Evolutionary conservation across 2,113 vertebrate genomes (phyloP), one percentile per base, ranked within the genome.

Genomic region (Pteronura brasiliensis): DNA sequence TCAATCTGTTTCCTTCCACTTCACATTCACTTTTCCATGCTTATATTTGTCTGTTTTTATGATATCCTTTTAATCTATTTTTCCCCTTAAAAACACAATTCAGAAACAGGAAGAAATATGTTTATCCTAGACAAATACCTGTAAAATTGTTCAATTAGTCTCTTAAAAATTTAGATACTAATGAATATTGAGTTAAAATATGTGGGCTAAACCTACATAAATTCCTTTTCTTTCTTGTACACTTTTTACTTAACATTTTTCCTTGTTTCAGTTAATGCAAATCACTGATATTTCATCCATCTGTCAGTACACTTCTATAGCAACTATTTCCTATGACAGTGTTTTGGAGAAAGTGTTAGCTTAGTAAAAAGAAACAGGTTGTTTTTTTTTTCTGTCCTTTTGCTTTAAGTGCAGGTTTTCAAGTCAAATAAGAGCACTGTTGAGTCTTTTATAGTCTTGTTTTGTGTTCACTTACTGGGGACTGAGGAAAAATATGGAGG

Each of bases 221-320:
- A 76, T 95, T 87, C 23, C 89, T 97, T 88, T 93, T 49, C 80
- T 97, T 91, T 83, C 92, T 59, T 97, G 95, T 95, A 1, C 23
- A 5, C 39, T 93, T 80, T 81, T 88, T 74, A 87, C 29, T 72
- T 89, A 25, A 81, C 55, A 29, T 63, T 96, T 86, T 97, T 80
- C 82, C 29, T 77, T 67, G 42, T 63, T 89, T 83, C 42, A 7
- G 72, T 93, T 96, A 74, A 49, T 95, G 84, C 55, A 44, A 97
- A 90, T 76, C 55, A 79, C 11, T 21, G 52, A 36, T 57, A 20
- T 18, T 59, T 88, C 36, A 47, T 59, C 34, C 23, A 39, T 49
- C 47, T 52, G n/a, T 87, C 63, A 81, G 31, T 72, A 21, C 27
- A 89, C 89, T 61, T 61, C 39, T 72, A 59, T 61, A 89, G 23